Conservation (phyloP, 2,888 invertebrate genomes). For the Cancer borealis region DNA sequence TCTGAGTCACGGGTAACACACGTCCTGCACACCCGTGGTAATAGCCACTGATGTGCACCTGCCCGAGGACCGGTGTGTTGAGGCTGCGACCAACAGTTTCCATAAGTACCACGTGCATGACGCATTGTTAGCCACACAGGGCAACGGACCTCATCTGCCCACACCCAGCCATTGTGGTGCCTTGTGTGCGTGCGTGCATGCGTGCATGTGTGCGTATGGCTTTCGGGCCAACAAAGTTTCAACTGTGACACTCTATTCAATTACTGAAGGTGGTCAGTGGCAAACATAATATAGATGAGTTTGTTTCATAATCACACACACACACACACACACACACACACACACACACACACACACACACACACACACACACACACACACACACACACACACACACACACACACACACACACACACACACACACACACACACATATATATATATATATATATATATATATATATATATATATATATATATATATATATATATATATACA, state of each 20-base stretch:
- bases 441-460: too few relatives aligned
- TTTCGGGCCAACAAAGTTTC: neutral
- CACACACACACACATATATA: too few relatives aligned
- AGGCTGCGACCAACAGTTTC: neutral
- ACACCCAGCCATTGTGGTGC: neutral
- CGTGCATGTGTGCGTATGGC: neutral
- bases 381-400: too few relatives aligned
- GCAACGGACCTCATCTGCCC: too few relatives aligned
- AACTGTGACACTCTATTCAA: neutral
- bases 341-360: constrained; percentile 13
- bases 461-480: too few relatives aligned
- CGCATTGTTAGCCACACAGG: neutral
- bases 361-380: neutral
- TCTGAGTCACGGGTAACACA: neutral
- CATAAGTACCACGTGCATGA: neutral
- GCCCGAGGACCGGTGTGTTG: neutral
- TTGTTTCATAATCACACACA: neutral
- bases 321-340: constrained; percentile 18
- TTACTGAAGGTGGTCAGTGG: neutral
- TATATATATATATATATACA: too few relatives aligned
- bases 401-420: too few relatives aligned
- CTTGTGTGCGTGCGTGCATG: neutral
- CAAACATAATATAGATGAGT: neutral
- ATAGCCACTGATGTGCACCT: neutral
- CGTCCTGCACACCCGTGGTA: neutral